Evolutionary conservation across 2,888 invertebrate species (phyloP), one percentile per base, ranked within the genome.

Genomic region (Acanthacorydalis orientalis): DNA sequence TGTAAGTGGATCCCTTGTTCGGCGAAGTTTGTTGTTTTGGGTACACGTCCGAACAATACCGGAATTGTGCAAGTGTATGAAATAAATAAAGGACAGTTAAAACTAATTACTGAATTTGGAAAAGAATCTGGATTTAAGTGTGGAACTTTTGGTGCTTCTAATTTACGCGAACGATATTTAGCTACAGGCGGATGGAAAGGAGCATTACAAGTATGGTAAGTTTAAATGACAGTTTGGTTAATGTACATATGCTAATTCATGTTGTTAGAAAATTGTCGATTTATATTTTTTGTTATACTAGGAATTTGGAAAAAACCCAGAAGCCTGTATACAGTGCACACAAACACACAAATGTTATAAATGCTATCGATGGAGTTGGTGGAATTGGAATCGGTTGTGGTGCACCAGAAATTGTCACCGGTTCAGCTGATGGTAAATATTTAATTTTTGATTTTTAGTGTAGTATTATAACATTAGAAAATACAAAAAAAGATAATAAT

Each of bases 1-100:
- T 78, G 83, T n/a, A 89, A 88, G 68, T 96, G 95, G 96, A 80
- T 96, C 57, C 95, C 96, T 1, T 83, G 85, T 59, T 91, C 92
- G 3, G 87, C 95, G 1, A 93, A 92, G 66, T 89, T 95, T 67
- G 81, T 91, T 51, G 78, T 85, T 40, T 70, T 95, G 47, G 96
- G 96, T 9, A 83, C 82, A 12, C 76, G 85, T 61, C 80, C 93
- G 0, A 82, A 82, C 58, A 89, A 89, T 42, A 82, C 80, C 45
- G 96, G 96, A 0, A 77, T 86, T 23, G 68, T 93, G 48, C 85
- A 93, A 66, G 73, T 87, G 12, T 89, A 78, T 60, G 83, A 86
- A 61, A 70, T 91, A 16, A 76, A 77, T 31, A 77, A 80, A 44
- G 83, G 84, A 2, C 81, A 87, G 59, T 62, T 83, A 23, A 73